Evolutionary conservation across 2,797 vertebrate genomes (phyloP).

Genomic region (Aldrovandia affinis): DNA sequence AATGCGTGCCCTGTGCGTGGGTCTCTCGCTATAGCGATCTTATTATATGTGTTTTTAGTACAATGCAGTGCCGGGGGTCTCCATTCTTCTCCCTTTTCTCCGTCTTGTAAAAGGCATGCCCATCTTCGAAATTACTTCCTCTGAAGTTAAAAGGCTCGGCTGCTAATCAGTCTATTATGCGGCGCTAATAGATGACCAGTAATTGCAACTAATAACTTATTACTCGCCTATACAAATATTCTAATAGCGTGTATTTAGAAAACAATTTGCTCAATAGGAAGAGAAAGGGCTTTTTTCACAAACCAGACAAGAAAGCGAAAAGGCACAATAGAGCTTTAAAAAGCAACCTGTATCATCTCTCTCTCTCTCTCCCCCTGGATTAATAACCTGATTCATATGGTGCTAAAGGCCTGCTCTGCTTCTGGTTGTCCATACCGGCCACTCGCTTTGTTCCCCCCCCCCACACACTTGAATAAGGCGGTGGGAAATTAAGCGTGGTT

Average conservation of each 20-base stretch:
- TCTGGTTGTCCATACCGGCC: conserved; percentile 70
- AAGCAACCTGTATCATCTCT: conserved; percentile 84
- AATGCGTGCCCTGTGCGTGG: neutral
- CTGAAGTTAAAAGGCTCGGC: conserved; percentile 80
- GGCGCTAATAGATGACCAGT: conserved; percentile 83
- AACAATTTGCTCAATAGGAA: conserved; percentile 75
- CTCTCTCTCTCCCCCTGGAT: conserved; percentile 81
- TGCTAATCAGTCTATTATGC: conserved; percentile 82
- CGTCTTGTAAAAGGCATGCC: conserved; percentile 74
- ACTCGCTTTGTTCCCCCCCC: conserved; percentile 75
- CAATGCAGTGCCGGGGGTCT: conserved; percentile 74
- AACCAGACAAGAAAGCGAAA: conserved; percentile 73
- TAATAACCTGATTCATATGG: conserved; percentile 79
- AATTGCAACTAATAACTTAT: conserved; percentile 87
- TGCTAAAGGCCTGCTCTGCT: conserved; percentile 68
- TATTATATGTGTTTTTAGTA: conserved; percentile 80
- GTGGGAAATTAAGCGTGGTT: conserved; percentile 54
- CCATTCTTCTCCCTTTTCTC: conserved; percentile 68
- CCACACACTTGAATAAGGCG: conserved; percentile 66
- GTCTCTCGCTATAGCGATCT: conserved; percentile 66
- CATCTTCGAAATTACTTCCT: conserved; percentile 82
- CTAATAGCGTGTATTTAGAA: conserved; percentile 85
- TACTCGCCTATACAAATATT: conserved; percentile 83
- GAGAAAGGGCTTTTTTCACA: conserved; percentile 69
- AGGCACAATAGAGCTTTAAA: conserved; percentile 78